These are phyloP conservation scores for Bubo bubo DNA, from an alignment of 2,113 vertebrate species.

Conservation along the genomic window DNA sequence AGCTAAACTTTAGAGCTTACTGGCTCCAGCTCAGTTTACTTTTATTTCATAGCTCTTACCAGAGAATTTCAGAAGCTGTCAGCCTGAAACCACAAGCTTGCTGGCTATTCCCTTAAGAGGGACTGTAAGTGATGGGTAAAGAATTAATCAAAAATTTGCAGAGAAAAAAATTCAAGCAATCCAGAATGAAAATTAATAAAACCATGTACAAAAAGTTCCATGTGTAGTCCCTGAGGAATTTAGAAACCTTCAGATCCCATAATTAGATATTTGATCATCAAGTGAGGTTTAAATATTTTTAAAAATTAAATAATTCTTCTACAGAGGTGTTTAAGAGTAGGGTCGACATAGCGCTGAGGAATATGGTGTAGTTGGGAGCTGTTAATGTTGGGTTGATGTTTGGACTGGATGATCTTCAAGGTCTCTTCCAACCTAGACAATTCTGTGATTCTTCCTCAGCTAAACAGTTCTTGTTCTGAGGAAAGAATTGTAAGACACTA, in stretches of 20 bases:
- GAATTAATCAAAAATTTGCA: neutral
- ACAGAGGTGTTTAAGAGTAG: too few relatives aligned
- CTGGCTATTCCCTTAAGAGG: neutral
- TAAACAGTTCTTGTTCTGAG: neutral
- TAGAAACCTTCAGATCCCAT: neutral
- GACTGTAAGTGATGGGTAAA: neutral
- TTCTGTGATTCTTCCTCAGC: neutral
- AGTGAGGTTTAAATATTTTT: neutral
- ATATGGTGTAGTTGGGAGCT: too few relatives aligned
- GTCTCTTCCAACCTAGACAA: too few relatives aligned
- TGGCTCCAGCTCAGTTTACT: neutral
- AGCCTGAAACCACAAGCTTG: neutral
- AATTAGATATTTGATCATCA: neutral
- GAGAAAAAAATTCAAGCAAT: neutral
- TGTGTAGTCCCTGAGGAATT: neutral
- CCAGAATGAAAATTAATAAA: neutral
- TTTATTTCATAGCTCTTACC: neutral
- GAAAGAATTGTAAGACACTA: neutral
- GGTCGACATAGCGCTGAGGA: too few relatives aligned
- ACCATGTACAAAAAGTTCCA: neutral
- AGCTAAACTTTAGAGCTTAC: neutral
- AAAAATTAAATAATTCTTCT: neutral
- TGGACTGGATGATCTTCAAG: too few relatives aligned
- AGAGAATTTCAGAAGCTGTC: neutral
- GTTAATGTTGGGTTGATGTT: too few relatives aligned